Evolutionary conservation across 2,888 invertebrate genomes (phyloP), one percentile per base, ranked within the genome.

Genomic region (Ochropleura plecta): DNA sequence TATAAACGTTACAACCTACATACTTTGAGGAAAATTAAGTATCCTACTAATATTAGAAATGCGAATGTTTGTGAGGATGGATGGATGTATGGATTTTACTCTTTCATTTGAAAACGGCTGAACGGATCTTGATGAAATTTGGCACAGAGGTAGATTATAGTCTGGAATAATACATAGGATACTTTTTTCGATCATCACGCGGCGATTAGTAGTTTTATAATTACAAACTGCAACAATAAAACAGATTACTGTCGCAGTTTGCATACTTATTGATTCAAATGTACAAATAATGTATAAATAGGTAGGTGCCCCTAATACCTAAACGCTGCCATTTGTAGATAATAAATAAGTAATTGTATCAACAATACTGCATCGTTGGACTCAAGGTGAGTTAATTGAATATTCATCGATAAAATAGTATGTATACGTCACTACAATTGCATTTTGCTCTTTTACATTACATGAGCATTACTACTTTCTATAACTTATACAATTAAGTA

Each of bases 331-430:
- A 69, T 53, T 76, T 9, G 30, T 30, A 30, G 30, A 30, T 30
- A 49, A 5, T 69, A 51, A 59, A 46, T 75, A 75, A 44, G 3
- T 51, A 40, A 79, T 70, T 18, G 5, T 46, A 18, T 49, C 18
- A 20, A 70, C 8, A 30, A 44, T n/a, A 16, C 30, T 14, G 60
- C 40, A 51, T 59, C 14, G 42, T 57, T 1, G 18, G 18, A 79
- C 73, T 49, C 49, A 80, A 73, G 62, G 74, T 62, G n/a, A 48
- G 12, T 46, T 40, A 78, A 69, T 79, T 18, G 14, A 40, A 70
- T 53, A n/a, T 7, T 16, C 46, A 73, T 73, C 81, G 59, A 62
- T 62, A 49, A 40, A 57, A 53, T 20, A 78, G 4, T 30, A 9
- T n/a, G 14, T 30, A 18, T 2, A 60, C 8, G 18, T n/a, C 12